Conservation (phyloP, 2,113 vertebrate genomes). For the Urocitellus parryii region DNA sequence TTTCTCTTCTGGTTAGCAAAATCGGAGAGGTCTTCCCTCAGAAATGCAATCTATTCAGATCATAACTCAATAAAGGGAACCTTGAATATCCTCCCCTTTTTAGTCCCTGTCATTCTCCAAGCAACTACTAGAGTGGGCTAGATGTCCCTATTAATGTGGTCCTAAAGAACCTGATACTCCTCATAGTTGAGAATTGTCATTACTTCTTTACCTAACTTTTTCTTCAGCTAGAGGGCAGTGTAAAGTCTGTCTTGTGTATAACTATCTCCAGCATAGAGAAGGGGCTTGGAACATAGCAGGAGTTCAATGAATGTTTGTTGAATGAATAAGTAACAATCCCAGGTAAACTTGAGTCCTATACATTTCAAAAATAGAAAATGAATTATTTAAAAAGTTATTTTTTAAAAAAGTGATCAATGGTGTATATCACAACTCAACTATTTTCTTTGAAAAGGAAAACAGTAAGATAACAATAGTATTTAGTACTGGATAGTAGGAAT, state of each 20-base stretch:
- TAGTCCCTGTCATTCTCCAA: background rate
- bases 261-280: background rate
- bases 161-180: background rate
- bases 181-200: background rate
- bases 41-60: background rate
- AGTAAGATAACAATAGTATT: background rate
- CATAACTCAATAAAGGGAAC: background rate
- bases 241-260: background rate
- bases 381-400: background rate
- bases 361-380: conserved; percentile 37
- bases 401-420: background rate
- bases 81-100: background rate
- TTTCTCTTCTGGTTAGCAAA: background rate
- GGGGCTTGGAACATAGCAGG: background rate
- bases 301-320: background rate
- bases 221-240: background rate
- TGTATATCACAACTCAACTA: background rate
- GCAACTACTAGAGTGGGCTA: background rate
- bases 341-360: background rate
- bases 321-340: background rate
- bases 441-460: conserved; percentile 1
- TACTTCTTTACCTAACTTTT: conserved; percentile 18
- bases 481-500: background rate
- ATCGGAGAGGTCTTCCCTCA: background rate
- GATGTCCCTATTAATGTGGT: background rate